phyloP scores from a whole-genome alignment of 2,113 vertebrate genomes.

The Coracopsis vasa region DNA sequence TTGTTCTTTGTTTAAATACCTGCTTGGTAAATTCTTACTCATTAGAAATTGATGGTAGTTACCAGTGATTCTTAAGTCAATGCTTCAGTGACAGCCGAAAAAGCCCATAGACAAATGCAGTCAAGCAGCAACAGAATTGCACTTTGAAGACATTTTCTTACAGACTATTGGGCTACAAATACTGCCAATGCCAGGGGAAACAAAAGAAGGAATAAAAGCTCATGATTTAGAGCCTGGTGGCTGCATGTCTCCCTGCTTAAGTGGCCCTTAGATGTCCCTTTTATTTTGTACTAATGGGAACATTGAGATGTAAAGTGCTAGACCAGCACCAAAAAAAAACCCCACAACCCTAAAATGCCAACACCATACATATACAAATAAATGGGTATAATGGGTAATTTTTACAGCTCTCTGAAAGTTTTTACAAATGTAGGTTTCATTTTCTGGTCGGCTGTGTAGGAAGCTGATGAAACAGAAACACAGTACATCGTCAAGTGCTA shows the following conservation, averaged over 20 bases:
- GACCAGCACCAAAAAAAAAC: background rate
- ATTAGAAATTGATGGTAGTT: conserved; percentile 20
- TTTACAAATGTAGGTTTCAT: background rate
- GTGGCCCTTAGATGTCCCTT: background rate
- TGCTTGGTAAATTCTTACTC: background rate
- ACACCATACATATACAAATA: background rate
- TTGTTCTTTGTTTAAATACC: conserved; percentile 26
- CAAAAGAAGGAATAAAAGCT: background rate
- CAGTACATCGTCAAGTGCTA: background rate
- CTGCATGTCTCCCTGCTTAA: background rate
- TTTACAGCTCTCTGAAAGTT: background rate
- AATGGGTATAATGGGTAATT: background rate
- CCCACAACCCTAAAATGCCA: background rate
- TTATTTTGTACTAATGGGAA: background rate
- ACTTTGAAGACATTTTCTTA: conserved; percentile 38
- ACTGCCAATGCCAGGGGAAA: background rate
- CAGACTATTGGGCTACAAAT: background rate
- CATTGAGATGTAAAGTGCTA: conserved; percentile 23
- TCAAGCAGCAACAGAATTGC: conserved; percentile 3
- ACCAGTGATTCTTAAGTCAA: background rate
- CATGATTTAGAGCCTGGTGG: background rate
- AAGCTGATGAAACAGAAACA: background rate
- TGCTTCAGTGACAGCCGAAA: background rate
- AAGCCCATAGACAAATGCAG: background rate
- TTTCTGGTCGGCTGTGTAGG: background rate